phyloP scores from a whole-genome alignment of 2,113 vertebrate species.

The Hyla sarda region DNA sequence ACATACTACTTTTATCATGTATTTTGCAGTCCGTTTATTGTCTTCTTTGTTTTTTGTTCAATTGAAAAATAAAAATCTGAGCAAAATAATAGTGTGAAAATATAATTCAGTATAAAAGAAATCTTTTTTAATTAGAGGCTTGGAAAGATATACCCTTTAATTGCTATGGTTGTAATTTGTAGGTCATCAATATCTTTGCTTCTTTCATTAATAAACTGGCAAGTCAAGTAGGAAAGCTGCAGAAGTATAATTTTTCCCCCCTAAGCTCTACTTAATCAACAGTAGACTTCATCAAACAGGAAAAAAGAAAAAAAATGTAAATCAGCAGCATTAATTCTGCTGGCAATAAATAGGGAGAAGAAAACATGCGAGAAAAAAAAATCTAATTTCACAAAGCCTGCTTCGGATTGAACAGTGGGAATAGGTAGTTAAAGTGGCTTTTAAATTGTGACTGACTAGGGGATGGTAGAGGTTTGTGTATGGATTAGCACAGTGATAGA shows the following conservation, averaged over 20 bases:
- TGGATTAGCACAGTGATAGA: constrained; percentile 90
- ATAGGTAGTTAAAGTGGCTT: constrained; percentile 74
- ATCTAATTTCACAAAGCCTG: constrained; percentile 61
- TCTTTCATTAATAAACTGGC: constrained; percentile 83
- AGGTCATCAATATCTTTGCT: constrained; percentile 75
- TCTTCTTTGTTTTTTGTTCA: constrained; percentile 36
- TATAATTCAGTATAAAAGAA: constrained; percentile 67
- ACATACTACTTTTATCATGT: too few species aligned
- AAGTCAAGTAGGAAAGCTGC: constrained; percentile 72
- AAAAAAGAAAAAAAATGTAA: constrained; percentile 73
- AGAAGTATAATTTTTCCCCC: constrained; percentile 66
- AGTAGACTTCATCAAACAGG: constrained; percentile 75
- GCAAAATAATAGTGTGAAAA: constrained; percentile 66
- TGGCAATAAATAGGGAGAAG: constrained; percentile 70
- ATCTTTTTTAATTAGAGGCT: constrained; percentile 63
- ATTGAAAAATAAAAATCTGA: constrained; percentile 61
- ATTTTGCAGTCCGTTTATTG: neutral
- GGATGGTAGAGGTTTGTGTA: constrained; percentile 81
- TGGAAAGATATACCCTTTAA: constrained; percentile 76
- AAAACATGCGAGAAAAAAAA: constrained; percentile 67
- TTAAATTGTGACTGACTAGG: constrained; percentile 75
- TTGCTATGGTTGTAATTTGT: constrained; percentile 76
- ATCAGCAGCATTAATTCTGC: constrained; percentile 75
- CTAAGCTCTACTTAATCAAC: constrained; percentile 78
- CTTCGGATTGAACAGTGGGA: constrained; percentile 65